A percentile compares a stretch with the other conserved stretches of the same genome.
Conservation (phyloP, 2,888 invertebrate genomes). For the Antheraea assamensis region DNA sequence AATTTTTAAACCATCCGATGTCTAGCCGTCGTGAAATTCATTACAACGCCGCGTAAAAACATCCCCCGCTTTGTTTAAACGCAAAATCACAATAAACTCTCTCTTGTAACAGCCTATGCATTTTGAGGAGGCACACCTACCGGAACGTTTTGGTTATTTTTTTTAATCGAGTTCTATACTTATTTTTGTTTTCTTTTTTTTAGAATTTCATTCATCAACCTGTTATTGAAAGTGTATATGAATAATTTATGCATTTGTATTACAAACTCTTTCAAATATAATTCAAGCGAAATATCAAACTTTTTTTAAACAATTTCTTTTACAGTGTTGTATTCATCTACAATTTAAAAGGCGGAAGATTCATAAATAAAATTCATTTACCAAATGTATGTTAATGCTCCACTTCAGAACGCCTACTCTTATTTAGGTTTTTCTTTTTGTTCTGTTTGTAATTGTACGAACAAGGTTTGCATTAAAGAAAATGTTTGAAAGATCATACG, state of each 20-base stretch:
- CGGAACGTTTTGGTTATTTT: conserved; percentile 48
- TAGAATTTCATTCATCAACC: not conserved
- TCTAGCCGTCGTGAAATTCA: conserved; percentile 68
- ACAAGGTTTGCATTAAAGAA: no score
- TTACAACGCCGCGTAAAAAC: conserved; percentile 69
- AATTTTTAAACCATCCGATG: conserved; percentile 71
- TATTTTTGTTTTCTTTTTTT: conserved; percentile 8
- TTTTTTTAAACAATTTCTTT: no score
- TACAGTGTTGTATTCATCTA: no score
- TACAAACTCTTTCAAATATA: not conserved
- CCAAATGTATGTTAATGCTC: no score
- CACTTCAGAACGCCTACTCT: no score
- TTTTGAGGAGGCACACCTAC: conserved; percentile 57
- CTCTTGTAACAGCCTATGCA: conserved; percentile 72
- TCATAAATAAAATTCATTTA: no score
- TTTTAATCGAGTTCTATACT: conserved; percentile 44
- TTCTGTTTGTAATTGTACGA: no score
- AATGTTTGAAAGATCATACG: no score
- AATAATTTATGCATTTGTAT: not conserved
- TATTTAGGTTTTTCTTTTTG: no score
- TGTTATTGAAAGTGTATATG: not conserved
- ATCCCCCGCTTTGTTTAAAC: conserved; percentile 76
- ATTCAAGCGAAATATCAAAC: not conserved
- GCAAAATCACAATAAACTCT: conserved; percentile 78
- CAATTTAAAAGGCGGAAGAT: no score